Percentiles rank a stretch among this genome's conserved stretches.
phyloP scores from a whole-genome alignment of 2,888 invertebrate species.

The Fragum sueziense region DNA sequence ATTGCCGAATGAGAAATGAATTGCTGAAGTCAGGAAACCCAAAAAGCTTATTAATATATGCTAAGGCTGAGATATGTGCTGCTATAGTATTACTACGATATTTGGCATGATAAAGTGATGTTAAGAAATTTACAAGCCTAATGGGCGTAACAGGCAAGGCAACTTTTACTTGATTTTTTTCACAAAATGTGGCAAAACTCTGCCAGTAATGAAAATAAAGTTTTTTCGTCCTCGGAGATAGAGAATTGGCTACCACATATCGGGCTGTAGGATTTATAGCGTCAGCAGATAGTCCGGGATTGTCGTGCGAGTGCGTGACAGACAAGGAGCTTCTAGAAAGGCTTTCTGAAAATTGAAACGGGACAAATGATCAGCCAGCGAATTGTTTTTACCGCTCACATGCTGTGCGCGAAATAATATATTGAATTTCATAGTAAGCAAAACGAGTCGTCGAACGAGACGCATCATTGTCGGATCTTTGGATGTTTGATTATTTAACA shows the following conservation, averaged over 20 bases:
- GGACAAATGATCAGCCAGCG: slow-evolving; percentile 3
- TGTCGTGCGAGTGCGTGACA: neutral
- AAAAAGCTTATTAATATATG: slow-evolving; percentile 16
- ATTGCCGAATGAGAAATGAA: slow-evolving; percentile 15
- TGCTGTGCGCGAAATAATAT: slow-evolving; percentile 16
- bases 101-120: neutral
- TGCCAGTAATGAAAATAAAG: slow-evolving; percentile 4
- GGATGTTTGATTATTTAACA: slow-evolving; percentile 30
- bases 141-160: neutral
- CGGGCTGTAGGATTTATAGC: slow-evolving; percentile 1
- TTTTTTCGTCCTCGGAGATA: slow-evolving; percentile 6
- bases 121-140: slow-evolving; percentile 7
- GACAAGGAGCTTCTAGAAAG: neutral
- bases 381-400: neutral
- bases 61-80: slow-evolving; percentile 16
- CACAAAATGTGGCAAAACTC: neutral
- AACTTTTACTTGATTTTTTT: neutral
- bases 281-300: neutral
- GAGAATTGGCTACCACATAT: neutral
- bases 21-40: slow-evolving; percentile 10
- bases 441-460: neutral
- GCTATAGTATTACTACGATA: slow-evolving; percentile 6
- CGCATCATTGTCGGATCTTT: slow-evolving; percentile 21
- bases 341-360: slow-evolving; percentile 26
- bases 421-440: neutral